These are phyloP conservation scores for Carduelis carduelis DNA, from an alignment of 2,797 vertebrate genomes.

Conservation along the genomic window DNA sequence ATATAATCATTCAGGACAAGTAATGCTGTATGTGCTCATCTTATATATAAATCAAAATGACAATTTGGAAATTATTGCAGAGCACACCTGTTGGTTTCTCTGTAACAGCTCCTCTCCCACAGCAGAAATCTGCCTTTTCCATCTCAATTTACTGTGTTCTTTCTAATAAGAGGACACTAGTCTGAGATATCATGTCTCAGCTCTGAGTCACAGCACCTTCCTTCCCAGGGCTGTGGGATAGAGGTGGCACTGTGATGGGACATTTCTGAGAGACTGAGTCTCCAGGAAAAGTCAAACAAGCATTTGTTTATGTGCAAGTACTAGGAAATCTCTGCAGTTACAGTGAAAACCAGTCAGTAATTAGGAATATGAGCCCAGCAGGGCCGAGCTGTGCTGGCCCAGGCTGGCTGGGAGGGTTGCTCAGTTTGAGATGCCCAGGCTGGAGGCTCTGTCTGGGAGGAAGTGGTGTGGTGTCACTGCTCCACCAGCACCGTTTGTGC, in stretches of 20 bases:
- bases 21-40: neutral
- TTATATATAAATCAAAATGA: neutral
- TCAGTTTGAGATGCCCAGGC: neutral
- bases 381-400: accelerated
- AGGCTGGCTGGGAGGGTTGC: neutral
- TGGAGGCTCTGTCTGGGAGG: neutral
- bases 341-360: neutral
- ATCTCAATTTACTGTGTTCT: neutral
- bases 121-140: neutral
- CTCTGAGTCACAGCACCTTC: neutral
- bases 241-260: neutral
- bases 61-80: neutral
- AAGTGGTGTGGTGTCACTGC: neutral
- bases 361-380: neutral
- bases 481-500: accelerated
- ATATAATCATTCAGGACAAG: neutral
- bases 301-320: accelerated
- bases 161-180: accelerated
- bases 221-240: neutral
- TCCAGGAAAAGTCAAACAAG: too few relatives aligned
- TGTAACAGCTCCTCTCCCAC: neutral
- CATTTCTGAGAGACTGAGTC: neutral
- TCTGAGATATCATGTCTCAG: neutral
- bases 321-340: accelerated
- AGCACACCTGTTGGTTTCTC: neutral